phyloP scores from a whole-genome alignment of 2,113 vertebrate genomes.

The Epinephelus fuscoguttatus region DNA sequence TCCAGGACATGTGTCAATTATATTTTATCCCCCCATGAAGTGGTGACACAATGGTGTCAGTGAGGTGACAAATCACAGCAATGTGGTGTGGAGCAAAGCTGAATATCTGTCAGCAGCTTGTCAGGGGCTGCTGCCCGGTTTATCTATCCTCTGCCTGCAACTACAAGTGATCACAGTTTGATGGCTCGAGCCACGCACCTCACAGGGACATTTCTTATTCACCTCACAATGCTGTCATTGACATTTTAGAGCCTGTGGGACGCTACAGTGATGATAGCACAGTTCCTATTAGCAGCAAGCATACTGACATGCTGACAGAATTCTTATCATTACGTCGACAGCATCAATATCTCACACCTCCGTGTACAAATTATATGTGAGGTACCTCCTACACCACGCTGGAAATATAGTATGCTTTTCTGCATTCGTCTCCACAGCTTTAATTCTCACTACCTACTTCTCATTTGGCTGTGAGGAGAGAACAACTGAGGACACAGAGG shows the following conservation, averaged over 20 bases:
- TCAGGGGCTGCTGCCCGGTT: constrained; percentile 61
- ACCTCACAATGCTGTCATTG: constrained; percentile 76
- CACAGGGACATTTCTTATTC: constrained; percentile 78
- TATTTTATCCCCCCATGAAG: constrained; percentile 49
- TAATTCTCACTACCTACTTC: constrained; percentile 1
- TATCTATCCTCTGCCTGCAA: constrained; percentile 71
- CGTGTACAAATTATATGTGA: constrained; percentile 41
- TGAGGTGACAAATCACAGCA: constrained; percentile 72
- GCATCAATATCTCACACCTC: constrained; percentile 55
- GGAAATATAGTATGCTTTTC: constrained; percentile 20
- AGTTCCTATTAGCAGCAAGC: constrained; percentile 68
- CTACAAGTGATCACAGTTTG: constrained; percentile 81
- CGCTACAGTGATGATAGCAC: constrained; percentile 53
- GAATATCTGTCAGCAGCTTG: constrained; percentile 72
- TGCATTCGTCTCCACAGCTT: not conserved
- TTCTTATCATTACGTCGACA: constrained; percentile 61
- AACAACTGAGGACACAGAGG: not conserved
- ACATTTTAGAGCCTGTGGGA: constrained; percentile 54
- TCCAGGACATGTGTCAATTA: constrained; percentile 54
- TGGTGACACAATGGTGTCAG: constrained; percentile 55
- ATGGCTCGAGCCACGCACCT: constrained; percentile 70
- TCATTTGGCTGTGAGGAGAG: constrained; percentile 15
- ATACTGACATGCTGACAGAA: constrained; percentile 59
- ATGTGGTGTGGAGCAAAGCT: constrained; percentile 37
- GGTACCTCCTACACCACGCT: not conserved